Conservation (phyloP, 2,888 invertebrate species). For the Dasypolia templi region DNA sequence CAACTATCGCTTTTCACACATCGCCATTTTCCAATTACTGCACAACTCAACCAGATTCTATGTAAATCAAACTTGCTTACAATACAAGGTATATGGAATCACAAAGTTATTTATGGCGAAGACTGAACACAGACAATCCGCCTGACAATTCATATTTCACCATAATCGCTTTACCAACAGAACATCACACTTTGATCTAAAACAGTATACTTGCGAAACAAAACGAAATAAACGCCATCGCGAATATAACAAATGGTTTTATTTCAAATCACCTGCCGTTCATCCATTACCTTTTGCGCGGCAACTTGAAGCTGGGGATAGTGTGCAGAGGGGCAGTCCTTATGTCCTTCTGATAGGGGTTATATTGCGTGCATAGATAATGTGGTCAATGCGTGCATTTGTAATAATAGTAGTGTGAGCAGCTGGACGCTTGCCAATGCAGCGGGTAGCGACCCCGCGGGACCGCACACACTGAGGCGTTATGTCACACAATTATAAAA, state of each 20-base stretch:
- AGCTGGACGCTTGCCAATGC: slow-evolving; percentile 73
- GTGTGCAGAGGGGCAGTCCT: slow-evolving; percentile 36
- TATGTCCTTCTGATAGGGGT: slow-evolving; percentile 57
- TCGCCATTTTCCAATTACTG: slow-evolving; percentile 14
- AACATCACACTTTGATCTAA: slow-evolving; percentile 71
- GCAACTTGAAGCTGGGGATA: slow-evolving; percentile 32
- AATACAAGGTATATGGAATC: slow-evolving; percentile 34
- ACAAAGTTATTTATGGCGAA: slow-evolving; percentile 44
- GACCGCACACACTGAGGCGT: slow-evolving; percentile 63
- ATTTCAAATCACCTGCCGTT: slow-evolving; percentile 75
- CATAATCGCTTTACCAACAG: slow-evolving; percentile 48
- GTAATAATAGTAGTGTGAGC: slow-evolving; percentile 74
- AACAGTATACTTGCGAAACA: slow-evolving; percentile 66
- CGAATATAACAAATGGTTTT: slow-evolving; percentile 73
- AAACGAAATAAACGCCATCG: slow-evolving; percentile 64
- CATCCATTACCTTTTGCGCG: slow-evolving; percentile 71
- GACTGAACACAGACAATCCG: slow-evolving; percentile 34
- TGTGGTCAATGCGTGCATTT: slow-evolving; percentile 63
- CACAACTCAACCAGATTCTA: not conserved
- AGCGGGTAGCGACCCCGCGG: slow-evolving; percentile 76
- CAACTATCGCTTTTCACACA: slow-evolving; percentile 9
- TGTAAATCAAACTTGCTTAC: slow-evolving; percentile 22
- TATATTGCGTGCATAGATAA: slow-evolving; percentile 53
- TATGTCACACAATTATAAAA: slow-evolving; percentile 64
- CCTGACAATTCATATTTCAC: slow-evolving; percentile 69